Conservation (phyloP, 1,140 invertebrate genomes). For the Heliconius eleuchia region DNA sequence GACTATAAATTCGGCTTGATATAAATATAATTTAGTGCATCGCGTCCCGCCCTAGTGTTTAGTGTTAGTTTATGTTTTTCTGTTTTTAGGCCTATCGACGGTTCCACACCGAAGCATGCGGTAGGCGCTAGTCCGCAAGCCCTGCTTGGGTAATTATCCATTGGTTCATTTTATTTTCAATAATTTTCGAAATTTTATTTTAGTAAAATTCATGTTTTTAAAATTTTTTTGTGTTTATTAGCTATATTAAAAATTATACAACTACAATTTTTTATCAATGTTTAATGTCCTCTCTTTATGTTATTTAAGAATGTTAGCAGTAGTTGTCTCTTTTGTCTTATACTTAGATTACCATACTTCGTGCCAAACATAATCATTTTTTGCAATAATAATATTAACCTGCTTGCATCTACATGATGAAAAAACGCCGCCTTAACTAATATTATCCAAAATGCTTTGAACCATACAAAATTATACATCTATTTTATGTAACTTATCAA, state of each 20-base stretch:
- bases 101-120: constrained; percentile 77
- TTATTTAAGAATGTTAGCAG: not conserved
- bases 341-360: not conserved
- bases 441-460: constrained; percentile 12
- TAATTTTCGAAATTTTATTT: not conserved
- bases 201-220: not conserved
- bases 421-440: constrained; percentile 2
- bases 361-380: not conserved
- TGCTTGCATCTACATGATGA: not conserved
- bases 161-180: constrained; percentile 44
- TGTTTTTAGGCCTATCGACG: constrained; percentile 80
- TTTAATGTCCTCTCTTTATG: not conserved
- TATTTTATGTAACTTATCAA: not conserved
- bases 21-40: constrained; percentile 35
- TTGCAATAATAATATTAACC: constrained; percentile 7
- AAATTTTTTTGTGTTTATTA: no score
- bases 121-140: constrained; percentile 79
- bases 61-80: constrained; percentile 75
- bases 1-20: constrained; percentile 36
- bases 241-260: not conserved
- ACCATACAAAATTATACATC: not conserved
- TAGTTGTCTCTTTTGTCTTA: constrained; percentile 1
- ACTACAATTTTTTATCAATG: not conserved
- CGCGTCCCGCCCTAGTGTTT: constrained; percentile 54
- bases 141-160: constrained; percentile 80